Evolutionary conservation across 2,113 vertebrate genomes (phyloP), one percentile per base, ranked within the genome.

Genomic region (Brachyhypopomus occidentalis): DNA sequence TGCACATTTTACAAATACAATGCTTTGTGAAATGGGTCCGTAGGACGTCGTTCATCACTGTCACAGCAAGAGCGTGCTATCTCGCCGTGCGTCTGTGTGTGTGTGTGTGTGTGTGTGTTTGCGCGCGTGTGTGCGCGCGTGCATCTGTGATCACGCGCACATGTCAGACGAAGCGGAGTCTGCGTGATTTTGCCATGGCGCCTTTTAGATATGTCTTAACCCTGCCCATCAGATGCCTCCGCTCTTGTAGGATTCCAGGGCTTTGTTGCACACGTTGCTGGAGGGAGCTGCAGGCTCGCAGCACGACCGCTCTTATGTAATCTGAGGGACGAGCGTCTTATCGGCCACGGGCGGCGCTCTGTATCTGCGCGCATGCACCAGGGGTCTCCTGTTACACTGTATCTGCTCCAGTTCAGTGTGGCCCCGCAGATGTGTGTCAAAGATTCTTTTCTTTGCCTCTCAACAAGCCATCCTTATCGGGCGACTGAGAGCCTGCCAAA

Each of bases 131-230:
- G 16, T 38, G 83, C 79, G 45, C 82, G 80, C 48, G 58, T 69
- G 67, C 70, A 62, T 81, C 45, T 84, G 70, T 79, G 83, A 79
- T 80, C 82, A 80, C 75, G 79, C 81, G 56, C 72, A 82, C 58
- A 76, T 64, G 64, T 72, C 77, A 89, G 89, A 90, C 92, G 78
- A 73, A 86, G 70, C 75, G 89, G 86, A 91, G 91, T 90, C 90
- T 88, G 81, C 81, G 80, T 90, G 92, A 93, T 91, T 91, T 89
- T 87, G 86, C 75, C 87, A 83, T 93, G 93, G 93, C 92, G 92
- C 93, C 93, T 93, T 88, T 87, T 86, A 92, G 91, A 92, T 92
- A 90, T 88, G 90, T 88, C 88, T 89, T 93, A 92, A 92, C 92
- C 92, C 83, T 85, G 90, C 88, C 88, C 91, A 94, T 94, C 93